Base-by-base conservation (phyloP, 2,113 vertebrate genomes). In the Hyaena hyaena region DNA sequence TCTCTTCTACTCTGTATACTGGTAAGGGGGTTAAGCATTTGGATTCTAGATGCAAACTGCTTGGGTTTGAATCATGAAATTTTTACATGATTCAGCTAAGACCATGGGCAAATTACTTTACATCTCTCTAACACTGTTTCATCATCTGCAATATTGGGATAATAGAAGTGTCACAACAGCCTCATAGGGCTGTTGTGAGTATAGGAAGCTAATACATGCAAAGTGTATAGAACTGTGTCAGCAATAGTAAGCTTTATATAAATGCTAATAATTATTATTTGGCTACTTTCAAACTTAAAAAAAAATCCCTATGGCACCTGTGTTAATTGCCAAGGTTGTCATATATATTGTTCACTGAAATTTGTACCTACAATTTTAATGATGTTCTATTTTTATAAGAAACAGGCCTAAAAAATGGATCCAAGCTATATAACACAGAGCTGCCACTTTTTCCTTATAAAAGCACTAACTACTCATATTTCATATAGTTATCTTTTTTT, bases 311-410 rank as follows among this genome's bases (percentile, higher is more conserved):
- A 5, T 39, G 28, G 24, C 61, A 43, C 21, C 17, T 80, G 28
- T 80, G 48, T 68, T 97, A 92, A 94, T 73, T 90, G 23, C 19
- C 26, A 90, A 12, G 77, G 58, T 43, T 50, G 24, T 50, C 55
- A 88, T 33, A 31, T 76, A 26, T 58, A 63, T 66, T 33, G 45
- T 39, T 85, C 58, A 65, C 65, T 95, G 66, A 93, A 95, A 77
- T 82, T 61, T 68, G 17, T 85, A 69, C 2, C 50, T 82, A 48
- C 85, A 76, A 88, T 80, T 95, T 50, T 79, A 90, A 23, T 73
- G 9, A 53, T 73, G 26, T 66, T 92, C 15, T 84, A 48, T 93
- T 90, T 77, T 90, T 93, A 90, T 50, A 88, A 48, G 15, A 88
- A 82, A 55, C 8, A 71, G 16, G 7, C 11, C 53, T 35, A 82